A percentile compares a stretch with the other conserved stretches of the same genome.
These are phyloP conservation scores for Eupeodes luniger DNA, from an alignment of 2,888 invertebrate genomes.

Conservation along the genomic window DNA sequence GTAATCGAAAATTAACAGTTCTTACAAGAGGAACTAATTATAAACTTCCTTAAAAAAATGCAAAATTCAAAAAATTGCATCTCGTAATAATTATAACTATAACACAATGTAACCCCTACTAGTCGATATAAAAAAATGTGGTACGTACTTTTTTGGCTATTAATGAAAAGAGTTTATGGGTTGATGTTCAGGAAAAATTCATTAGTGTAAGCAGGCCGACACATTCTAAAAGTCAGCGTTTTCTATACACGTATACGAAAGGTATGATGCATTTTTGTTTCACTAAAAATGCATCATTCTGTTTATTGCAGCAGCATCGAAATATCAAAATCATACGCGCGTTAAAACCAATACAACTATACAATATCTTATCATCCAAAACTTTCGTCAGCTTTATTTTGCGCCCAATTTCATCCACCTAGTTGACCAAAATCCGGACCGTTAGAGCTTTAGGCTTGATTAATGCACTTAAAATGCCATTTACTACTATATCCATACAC, in stretches of 20 bases:
- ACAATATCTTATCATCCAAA: neutral
- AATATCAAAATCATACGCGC: slow-evolving; percentile 63
- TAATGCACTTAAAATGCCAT: slow-evolving; percentile 63
- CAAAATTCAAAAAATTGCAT: slow-evolving; percentile 4
- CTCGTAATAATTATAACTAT: no score
- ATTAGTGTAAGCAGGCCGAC: neutral
- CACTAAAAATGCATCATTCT: slow-evolving; percentile 8
- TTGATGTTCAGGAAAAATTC: neutral
- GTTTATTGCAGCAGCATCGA: slow-evolving; percentile 6
- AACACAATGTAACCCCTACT: neutral
- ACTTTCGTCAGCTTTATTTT: slow-evolving; percentile 4
- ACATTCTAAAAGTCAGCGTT: neutral
- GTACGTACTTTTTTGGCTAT: neutral
- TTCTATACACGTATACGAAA: neutral
- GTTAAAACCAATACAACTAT: slow-evolving; percentile 28
- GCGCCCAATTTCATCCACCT: slow-evolving; percentile 30
- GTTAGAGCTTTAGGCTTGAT: slow-evolving; percentile 53
- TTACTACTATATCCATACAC: slow-evolving; percentile 42
- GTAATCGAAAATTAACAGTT: neutral
- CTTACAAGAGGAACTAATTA: neutral
- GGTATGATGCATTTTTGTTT: neutral
- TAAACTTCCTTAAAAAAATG: neutral
- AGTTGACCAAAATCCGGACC: slow-evolving; percentile 45
- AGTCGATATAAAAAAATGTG: neutral
- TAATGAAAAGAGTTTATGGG: neutral